These are phyloP conservation scores for Urocynchramus pylzowi DNA, from an alignment of 2,113 vertebrate species.

Conservation along the genomic window DNA sequence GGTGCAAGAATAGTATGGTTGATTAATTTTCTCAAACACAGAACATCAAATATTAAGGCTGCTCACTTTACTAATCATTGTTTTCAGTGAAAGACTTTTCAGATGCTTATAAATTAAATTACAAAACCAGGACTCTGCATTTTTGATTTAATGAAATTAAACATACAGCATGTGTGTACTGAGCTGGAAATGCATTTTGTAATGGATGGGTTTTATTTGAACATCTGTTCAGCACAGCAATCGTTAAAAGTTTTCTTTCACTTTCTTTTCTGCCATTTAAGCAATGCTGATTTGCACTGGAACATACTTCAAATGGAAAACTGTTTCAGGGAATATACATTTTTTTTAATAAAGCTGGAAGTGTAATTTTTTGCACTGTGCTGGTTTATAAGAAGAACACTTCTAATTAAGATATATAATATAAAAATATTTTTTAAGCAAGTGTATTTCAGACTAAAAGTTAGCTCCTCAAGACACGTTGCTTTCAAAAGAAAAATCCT, in stretches of 20 bases:
- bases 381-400: neutral
- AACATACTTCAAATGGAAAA: neutral
- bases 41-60: neutral
- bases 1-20: neutral
- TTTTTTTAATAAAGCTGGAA: neutral
- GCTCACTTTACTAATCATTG: neutral
- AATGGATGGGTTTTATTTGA: neutral
- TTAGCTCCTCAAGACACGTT: neutral
- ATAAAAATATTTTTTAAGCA: neutral
- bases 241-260: neutral
- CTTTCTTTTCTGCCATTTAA: neutral
- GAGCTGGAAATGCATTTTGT: neutral
- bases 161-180: neutral
- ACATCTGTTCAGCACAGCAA: neutral
- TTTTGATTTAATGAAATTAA: constrained; percentile 9
- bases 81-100: neutral
- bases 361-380: neutral
- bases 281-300: neutral
- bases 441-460: neutral
- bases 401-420: neutral
- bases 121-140: neutral
- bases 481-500: neutral
- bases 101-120: neutral
- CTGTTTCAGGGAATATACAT: neutral
- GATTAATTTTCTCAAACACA: neutral